phyloP scores from a whole-genome alignment of 2,113 vertebrate genomes.

The Rafetus swinhoei region DNA sequence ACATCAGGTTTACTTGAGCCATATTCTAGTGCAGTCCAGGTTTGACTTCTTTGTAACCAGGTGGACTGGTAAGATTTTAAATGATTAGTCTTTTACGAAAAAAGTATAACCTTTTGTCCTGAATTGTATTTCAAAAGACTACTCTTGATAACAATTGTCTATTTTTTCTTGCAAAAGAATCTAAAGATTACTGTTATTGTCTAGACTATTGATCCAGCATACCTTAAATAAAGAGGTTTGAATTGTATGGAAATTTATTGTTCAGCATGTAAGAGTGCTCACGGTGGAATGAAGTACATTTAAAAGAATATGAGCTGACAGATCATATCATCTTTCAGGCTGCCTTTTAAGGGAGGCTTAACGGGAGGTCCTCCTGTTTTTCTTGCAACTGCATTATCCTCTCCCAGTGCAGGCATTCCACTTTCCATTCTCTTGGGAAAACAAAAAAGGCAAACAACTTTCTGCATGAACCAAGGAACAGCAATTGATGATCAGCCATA shows the following conservation, averaged over 20 bases:
- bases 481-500: background rate
- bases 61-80: conserved; percentile 31
- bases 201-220: background rate
- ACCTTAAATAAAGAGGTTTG: background rate
- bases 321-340: background rate
- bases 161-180: background rate
- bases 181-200: background rate
- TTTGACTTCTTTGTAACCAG: background rate
- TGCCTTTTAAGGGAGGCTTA: background rate
- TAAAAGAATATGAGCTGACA: background rate
- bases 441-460: background rate
- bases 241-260: background rate
- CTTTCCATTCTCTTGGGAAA: background rate
- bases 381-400: conserved; percentile 36
- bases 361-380: background rate
- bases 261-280: background rate
- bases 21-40: background rate
- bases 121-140: background rate
- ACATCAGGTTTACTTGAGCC: background rate
- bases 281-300: background rate
- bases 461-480: background rate
- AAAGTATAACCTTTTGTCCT: background rate
- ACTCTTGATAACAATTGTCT: background rate
- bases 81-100: background rate
- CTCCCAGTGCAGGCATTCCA: conserved; percentile 13